Evolutionary conservation across 2,888 invertebrate genomes (phyloP).

Genomic region (Galerucella nymphaeae): DNA sequence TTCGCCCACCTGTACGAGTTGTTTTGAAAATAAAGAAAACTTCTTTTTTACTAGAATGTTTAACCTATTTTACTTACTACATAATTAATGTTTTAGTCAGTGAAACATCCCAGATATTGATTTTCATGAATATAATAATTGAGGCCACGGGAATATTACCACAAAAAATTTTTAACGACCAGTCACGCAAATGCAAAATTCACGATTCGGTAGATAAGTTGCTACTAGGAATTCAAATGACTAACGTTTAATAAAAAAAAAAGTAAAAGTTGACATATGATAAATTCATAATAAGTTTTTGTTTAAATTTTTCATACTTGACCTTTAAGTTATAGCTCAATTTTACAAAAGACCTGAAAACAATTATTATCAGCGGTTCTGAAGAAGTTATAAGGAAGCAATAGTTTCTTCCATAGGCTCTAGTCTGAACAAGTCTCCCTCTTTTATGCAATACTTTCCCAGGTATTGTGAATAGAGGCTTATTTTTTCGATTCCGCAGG

Average conservation of each 20-base stretch:
- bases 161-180: neutral
- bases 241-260: neutral
- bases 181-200: constrained; percentile 3
- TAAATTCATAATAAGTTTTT: neutral
- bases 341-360: no score
- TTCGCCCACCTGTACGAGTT: constrained; percentile 10
- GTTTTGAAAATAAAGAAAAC: neutral
- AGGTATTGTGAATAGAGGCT: no score
- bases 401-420: no score
- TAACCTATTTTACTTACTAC: constrained; percentile 18
- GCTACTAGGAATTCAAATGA: neutral
- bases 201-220: neutral
- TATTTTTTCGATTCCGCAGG: no score
- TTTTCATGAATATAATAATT: constrained; percentile 18
- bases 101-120: constrained; percentile 30
- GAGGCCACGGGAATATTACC: constrained; percentile 14
- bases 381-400: no score
- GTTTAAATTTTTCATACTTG: no score
- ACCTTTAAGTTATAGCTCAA: no score
- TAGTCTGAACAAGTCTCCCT: no score
- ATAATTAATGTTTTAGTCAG: constrained; percentile 27
- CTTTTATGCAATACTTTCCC: no score
- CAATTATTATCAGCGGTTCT: no score
- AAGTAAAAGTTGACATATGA: neutral
- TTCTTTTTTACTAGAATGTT: constrained; percentile 3